Conservation (phyloP, 1,140 invertebrate genomes). For the Conus betulinus region DNA sequence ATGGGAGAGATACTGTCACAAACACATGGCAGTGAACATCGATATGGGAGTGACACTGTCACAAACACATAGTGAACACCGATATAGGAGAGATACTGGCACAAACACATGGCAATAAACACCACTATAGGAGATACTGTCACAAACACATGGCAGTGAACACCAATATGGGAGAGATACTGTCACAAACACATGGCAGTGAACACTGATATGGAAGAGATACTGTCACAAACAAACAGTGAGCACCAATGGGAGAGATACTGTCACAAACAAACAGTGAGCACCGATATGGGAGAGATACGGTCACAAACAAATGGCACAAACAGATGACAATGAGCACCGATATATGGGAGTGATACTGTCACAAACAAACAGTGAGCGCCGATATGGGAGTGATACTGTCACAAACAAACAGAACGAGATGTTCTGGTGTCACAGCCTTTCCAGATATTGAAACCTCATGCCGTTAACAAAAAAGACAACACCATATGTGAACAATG, state of each 20-base stretch:
- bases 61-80: slow-evolving; percentile 28
- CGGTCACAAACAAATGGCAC: not conserved
- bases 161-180: not conserved
- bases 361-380: not conserved
- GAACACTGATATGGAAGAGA: too few relatives aligned
- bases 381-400: too few relatives aligned
- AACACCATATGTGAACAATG: too few relatives aligned
- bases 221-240: not conserved
- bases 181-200: not conserved
- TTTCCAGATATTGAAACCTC: too few relatives aligned
- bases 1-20: slow-evolving; percentile 35
- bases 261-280: not conserved
- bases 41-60: not conserved
- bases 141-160: not conserved
- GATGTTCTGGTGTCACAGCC: too few relatives aligned
- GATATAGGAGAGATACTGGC: slow-evolving; percentile 38
- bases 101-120: not conserved
- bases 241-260: not conserved
- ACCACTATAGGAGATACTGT: too few relatives aligned
- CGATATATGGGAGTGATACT: too few relatives aligned
- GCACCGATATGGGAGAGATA: not conserved
- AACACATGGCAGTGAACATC: too few relatives aligned
- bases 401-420: not conserved
- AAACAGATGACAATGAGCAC: not conserved
- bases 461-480: too few relatives aligned